phyloP scores from a whole-genome alignment of 1,140 invertebrate species.

The Zaprionus capensis region DNA sequence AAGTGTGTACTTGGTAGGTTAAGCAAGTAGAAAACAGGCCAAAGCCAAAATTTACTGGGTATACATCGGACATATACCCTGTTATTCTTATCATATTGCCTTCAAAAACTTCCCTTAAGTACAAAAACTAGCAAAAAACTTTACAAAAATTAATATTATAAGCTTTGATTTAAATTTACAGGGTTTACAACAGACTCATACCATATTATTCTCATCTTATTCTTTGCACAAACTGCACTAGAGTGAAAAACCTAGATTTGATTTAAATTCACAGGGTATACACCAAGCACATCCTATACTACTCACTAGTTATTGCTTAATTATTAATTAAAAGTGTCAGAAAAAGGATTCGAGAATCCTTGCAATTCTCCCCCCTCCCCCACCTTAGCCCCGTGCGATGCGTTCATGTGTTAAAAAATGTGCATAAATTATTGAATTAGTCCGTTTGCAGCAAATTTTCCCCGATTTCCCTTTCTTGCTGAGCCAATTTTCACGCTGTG shows the following conservation, averaged over 20 bases:
- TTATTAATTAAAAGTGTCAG: conserved; percentile 58
- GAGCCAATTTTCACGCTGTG: conserved; percentile 56
- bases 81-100: too few relatives aligned
- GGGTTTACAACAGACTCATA: too few relatives aligned
- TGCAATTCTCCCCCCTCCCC: conserved; percentile 23
- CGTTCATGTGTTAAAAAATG: conserved; percentile 69
- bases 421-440: conserved; percentile 78
- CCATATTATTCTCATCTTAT: too few relatives aligned
- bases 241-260: too few relatives aligned
- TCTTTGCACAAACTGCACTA: too few relatives aligned
- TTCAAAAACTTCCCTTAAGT: too few relatives aligned
- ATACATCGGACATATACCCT: too few relatives aligned
- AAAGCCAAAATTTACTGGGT: neutral
- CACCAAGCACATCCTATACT: neutral
- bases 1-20: too few relatives aligned
- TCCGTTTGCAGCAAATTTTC: conserved; percentile 57
- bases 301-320: conserved; percentile 16
- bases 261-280: conserved; percentile 14
- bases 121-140: too few relatives aligned
- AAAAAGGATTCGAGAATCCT: conserved; percentile 53
- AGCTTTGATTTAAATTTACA: too few relatives aligned
- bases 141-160: too few relatives aligned
- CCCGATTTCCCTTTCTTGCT: neutral
- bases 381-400: conserved; percentile 21
- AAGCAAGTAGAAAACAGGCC: neutral